Conservation (phyloP, 1,140 invertebrate species). For the Philotrypesis tridentata region DNA sequence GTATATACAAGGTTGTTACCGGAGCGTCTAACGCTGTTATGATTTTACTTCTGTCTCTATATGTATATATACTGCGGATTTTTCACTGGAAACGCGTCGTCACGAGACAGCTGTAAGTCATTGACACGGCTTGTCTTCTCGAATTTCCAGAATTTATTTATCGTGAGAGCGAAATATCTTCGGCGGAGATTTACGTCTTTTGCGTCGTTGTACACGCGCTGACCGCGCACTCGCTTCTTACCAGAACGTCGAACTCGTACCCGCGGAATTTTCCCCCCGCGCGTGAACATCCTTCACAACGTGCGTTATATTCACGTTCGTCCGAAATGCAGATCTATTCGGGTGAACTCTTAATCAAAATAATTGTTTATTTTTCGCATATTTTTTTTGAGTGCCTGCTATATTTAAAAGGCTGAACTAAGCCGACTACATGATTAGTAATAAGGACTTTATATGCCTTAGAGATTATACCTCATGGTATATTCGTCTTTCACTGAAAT, state of each 20-base stretch:
- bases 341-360: too few species aligned
- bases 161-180: slow-evolving; percentile 26
- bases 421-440: too few species aligned
- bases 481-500: too few species aligned
- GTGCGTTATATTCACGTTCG: not conserved
- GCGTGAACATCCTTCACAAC: slow-evolving; percentile 32
- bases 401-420: too few species aligned
- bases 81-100: slow-evolving; percentile 3
- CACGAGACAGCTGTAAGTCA: slow-evolving; percentile 21
- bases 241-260: slow-evolving; percentile 32
- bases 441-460: too few species aligned
- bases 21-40: too few species aligned
- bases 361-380: too few species aligned
- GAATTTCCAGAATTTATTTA: slow-evolving; percentile 44
- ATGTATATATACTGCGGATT: too few species aligned
- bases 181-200: slow-evolving; percentile 36
- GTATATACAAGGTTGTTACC: too few species aligned
- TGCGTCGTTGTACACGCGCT: slow-evolving; percentile 27
- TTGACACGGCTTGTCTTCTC: slow-evolving; percentile 18
- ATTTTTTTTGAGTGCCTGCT: too few species aligned
- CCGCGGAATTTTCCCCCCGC: slow-evolving; percentile 3
- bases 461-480: too few species aligned
- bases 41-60: not conserved
- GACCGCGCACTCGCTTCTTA: slow-evolving; percentile 32
- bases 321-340: slow-evolving; percentile 23